Conservation (phyloP, 2,797 vertebrate species). For the Acrossocheilus wenchowensis region DNA sequence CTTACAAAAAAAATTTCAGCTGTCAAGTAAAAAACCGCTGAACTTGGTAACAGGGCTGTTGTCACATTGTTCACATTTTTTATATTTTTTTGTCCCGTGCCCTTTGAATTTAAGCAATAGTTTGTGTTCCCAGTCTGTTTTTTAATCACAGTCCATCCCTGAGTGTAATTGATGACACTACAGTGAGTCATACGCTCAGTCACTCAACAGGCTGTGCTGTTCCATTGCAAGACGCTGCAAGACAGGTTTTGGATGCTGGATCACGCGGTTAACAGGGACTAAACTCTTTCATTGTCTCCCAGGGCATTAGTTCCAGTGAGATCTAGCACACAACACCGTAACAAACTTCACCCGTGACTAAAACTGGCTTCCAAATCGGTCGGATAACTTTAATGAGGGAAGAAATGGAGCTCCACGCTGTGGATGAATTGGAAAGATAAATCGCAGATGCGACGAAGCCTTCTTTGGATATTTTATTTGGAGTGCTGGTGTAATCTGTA, state of each 20-base stretch:
- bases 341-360: conserved; percentile 25
- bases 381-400: conserved; percentile 17
- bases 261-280: not conserved
- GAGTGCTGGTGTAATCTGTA: conserved; percentile 58
- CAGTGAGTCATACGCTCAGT: conserved; percentile 11
- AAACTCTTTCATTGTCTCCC: conserved; percentile 15
- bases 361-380: conserved; percentile 1
- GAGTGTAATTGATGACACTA: not conserved
- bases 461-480: conserved; percentile 41
- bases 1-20: too few species aligned
- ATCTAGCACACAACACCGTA: not conserved
- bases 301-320: conserved; percentile 12
- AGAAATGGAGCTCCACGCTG: conserved; percentile 29
- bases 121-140: not conserved
- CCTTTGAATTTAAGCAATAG: not conserved
- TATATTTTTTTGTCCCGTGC: not conserved
- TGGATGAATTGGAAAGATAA: conserved; percentile 60
- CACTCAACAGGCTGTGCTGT: not conserved
- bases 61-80: too few species aligned
- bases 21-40: not conserved
- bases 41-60: not conserved
- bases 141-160: not conserved
- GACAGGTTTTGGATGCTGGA: not conserved
- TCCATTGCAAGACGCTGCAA: not conserved
- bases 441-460: conserved; percentile 62